Base-by-base conservation (phyloP, 2,888 invertebrate genomes). In the Prosapia bicincta region DNA sequence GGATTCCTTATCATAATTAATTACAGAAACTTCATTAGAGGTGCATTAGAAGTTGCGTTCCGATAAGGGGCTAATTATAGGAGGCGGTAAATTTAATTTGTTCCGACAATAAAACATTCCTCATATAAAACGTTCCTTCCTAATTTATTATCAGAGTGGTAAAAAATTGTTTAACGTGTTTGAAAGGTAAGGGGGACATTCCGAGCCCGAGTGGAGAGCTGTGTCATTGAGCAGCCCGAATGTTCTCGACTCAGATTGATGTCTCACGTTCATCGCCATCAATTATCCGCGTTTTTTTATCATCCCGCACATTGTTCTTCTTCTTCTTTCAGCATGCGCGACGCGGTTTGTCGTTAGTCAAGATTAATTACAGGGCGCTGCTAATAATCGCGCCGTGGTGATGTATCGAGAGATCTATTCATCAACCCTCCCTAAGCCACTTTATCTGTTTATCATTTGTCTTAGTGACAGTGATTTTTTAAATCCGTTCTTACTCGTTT, bases 71-170 rank as follows among this genome's bases (percentile, higher is more conserved):
- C n/a, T 20, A 54, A 54, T 54, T 54, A 54, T 20, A 13, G 15
- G 54, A 20, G 54, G 20, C 54, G 54, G 54, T 54, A 54, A 54
- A 54, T 54, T 54, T 54, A 54, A 54, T 54, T 54, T 54, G 54
- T 54, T 20, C 20, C 20, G 20, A 20, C 54, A 54, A 54, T 20
- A 54, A 54, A 68, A 43, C 69, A 65, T 65, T 54, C 69, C 74
- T 74, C 74, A 74, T 74, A 74, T 74, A 74, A 74, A 74, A 69
- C 74, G 66, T 74, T 74, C 54, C 69, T 30, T 74, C 43, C 73
- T 73, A 74, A 74, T 74, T 74, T 74, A 74, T 69, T 69, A 68
- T 32, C 73, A 25, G 66, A 23, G 32, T 13, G 23, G 74, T 74
- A 69, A 54, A 74, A 74, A 71, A 73, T 54, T 54, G 54, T 54